Percentiles rank a stretch among this genome's conserved stretches.
Evolutionary conservation across 2,888 invertebrate genomes (phyloP).

Genomic region (Chloroclysta siterata): DNA sequence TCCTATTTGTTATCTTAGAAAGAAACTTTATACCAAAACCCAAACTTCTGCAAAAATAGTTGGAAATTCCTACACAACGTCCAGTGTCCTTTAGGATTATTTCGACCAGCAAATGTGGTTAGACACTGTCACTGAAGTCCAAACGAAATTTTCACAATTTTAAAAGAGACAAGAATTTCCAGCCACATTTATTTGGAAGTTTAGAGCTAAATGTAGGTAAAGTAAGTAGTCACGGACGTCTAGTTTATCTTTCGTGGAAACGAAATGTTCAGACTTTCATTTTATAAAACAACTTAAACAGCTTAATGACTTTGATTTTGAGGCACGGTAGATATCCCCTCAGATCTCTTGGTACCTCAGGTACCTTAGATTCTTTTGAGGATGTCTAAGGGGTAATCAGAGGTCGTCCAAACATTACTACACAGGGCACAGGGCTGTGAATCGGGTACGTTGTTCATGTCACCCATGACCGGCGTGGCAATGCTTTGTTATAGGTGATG

Average conservation of each 20-base stretch:
- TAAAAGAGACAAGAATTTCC: conserved; percentile 22
- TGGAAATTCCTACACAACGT: conserved; percentile 21
- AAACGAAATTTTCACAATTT: conserved; percentile 38
- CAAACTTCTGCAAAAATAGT: conserved; percentile 15
- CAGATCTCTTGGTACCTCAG: no score
- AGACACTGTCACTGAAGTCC: conserved; percentile 27
- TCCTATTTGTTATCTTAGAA: background rate
- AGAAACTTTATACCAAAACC: conserved; percentile 7
- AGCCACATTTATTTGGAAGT: conserved; percentile 21
- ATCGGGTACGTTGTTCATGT: no score
- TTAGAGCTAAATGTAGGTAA: conserved; percentile 12
- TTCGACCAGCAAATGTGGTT: conserved; percentile 44
- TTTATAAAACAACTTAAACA: no score
- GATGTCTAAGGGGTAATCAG: no score
- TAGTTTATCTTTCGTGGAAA: background rate
- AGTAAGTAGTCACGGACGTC: conserved; percentile 1
- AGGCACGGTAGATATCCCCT: no score
- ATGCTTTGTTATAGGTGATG: no score
- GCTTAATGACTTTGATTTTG: no score
- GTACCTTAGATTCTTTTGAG: no score
- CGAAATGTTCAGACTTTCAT: background rate
- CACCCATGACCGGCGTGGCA: no score
- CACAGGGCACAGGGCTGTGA: no score
- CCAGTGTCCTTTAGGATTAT: conserved; percentile 42
- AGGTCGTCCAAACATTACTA: no score